Evolutionary conservation across 1,140 invertebrate genomes (phyloP).

Genomic region (Achatina immaculata): DNA sequence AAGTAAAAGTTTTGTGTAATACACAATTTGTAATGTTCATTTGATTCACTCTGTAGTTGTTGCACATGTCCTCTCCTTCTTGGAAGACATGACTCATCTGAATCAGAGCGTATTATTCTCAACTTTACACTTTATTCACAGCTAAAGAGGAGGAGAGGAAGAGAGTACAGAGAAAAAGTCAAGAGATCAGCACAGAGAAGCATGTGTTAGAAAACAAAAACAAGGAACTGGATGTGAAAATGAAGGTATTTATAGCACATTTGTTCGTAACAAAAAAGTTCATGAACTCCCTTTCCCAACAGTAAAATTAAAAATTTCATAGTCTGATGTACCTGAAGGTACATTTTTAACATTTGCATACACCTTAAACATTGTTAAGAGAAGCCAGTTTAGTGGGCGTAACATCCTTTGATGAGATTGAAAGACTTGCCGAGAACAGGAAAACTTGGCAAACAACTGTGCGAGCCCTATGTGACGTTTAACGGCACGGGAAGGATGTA

Average conservation of each 20-base stretch:
- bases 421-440: too few relatives aligned
- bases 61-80: background rate
- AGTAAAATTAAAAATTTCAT: background rate
- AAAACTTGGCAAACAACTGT: too few relatives aligned
- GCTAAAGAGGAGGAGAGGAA: slow-evolving; percentile 66
- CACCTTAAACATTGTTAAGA: too few relatives aligned
- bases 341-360: background rate
- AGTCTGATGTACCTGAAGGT: background rate
- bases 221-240: slow-evolving; percentile 54
- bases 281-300: background rate
- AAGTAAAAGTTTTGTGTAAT: background rate
- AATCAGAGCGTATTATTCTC: background rate
- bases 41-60: background rate
- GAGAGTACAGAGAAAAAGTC: slow-evolving; percentile 53
- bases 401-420: too few relatives aligned
- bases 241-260: slow-evolving; percentile 50
- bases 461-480: too few relatives aligned
- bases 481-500: too few relatives aligned
- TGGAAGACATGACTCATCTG: background rate
- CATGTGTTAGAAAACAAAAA: slow-evolving; percentile 54
- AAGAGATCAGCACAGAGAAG: slow-evolving; percentile 56
- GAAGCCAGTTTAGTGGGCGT: too few relatives aligned
- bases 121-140: slow-evolving; percentile 38
- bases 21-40: background rate
- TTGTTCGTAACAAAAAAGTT: too few relatives aligned